A percentile compares a stretch with the other conserved stretches of the same genome.
Evolutionary conservation across 2,797 vertebrate species (phyloP).

Genomic region (Periophthalmus magnuspinnatus): DNA sequence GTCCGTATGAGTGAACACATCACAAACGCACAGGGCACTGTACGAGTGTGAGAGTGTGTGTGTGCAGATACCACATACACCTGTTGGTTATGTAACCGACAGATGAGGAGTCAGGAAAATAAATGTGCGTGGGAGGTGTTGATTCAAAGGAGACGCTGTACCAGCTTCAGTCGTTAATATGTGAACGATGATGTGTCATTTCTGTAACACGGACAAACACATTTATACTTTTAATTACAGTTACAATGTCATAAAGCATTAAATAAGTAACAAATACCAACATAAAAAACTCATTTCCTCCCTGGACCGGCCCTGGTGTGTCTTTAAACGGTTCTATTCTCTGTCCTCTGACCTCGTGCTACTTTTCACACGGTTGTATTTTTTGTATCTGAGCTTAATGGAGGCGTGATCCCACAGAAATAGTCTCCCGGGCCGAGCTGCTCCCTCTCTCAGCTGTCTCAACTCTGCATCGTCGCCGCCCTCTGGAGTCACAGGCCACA

Average conservation of each 20-base stretch:
- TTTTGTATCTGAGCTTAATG: conserved; percentile 10
- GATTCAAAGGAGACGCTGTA: conserved; percentile 26
- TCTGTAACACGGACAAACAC: not conserved
- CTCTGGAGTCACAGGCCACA: conserved; percentile 54
- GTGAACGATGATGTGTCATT: not conserved
- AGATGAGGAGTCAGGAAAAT: conserved; percentile 14
- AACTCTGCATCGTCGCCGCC: conserved; percentile 46
- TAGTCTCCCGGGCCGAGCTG: conserved; percentile 27
- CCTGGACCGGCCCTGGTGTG: not conserved
- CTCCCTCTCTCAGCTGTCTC: conserved; percentile 58
- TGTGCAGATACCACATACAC: conserved; percentile 16
- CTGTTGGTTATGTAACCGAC: conserved; percentile 54
- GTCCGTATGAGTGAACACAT: conserved; percentile 15
- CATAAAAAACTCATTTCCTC: not conserved
- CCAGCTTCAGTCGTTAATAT: conserved; percentile 35
- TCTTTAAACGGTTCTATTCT: not conserved
- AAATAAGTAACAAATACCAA: not conserved
- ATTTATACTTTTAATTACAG: not conserved
- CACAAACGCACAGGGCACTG: conserved; percentile 4
- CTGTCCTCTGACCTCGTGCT: not conserved
- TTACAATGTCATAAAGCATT: not conserved
- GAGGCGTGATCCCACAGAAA: conserved; percentile 42
- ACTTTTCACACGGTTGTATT: not conserved
- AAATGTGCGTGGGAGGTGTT: conserved; percentile 38
- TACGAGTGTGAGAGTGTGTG: not conserved